Evolutionary conservation across 1,140 invertebrate genomes (phyloP).

Genomic region (Caenorhabditis tropicalis): DNA sequence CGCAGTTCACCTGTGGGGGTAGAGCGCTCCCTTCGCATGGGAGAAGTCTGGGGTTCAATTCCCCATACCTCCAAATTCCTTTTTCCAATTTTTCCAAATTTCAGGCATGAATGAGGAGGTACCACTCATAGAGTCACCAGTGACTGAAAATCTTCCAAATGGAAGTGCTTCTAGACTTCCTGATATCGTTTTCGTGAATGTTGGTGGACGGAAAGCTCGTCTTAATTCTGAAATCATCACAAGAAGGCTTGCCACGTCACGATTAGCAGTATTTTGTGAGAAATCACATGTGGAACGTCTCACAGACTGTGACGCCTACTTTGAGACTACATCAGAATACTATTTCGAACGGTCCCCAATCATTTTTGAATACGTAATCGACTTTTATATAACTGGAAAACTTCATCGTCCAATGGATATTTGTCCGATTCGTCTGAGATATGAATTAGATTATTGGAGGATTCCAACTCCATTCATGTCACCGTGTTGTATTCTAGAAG

Average conservation of each 20-base stretch:
- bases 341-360: slow-evolving; percentile 66
- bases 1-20: no score
- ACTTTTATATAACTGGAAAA: slow-evolving; percentile 63
- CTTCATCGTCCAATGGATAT: slow-evolving; percentile 68
- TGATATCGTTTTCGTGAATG: slow-evolving; percentile 32
- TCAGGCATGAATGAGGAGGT: slow-evolving; percentile 25
- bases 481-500: slow-evolving; percentile 66
- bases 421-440: slow-evolving; percentile 68
- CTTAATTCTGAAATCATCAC: slow-evolving; percentile 11
- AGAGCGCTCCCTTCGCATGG: slow-evolving; percentile 66
- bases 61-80: slow-evolving; percentile 60
- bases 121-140: neutral
- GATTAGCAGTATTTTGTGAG: slow-evolving; percentile 63
- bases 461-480: slow-evolving; percentile 64
- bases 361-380: slow-evolving; percentile 68
- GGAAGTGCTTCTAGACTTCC: neutral
- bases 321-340: slow-evolving; percentile 63
- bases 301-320: slow-evolving; percentile 66
- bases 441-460: slow-evolving; percentile 69
- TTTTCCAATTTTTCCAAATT: neutral
- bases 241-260: slow-evolving; percentile 59
- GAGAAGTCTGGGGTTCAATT: slow-evolving; percentile 65
- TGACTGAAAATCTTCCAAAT: neutral
- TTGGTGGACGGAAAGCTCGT: slow-evolving; percentile 31
- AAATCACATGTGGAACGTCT: slow-evolving; percentile 65